These are phyloP conservation scores for Epizoanthus rinbou DNA, from an alignment of 92 coral and sea anemone genomes.

Conservation along the genomic window DNA sequence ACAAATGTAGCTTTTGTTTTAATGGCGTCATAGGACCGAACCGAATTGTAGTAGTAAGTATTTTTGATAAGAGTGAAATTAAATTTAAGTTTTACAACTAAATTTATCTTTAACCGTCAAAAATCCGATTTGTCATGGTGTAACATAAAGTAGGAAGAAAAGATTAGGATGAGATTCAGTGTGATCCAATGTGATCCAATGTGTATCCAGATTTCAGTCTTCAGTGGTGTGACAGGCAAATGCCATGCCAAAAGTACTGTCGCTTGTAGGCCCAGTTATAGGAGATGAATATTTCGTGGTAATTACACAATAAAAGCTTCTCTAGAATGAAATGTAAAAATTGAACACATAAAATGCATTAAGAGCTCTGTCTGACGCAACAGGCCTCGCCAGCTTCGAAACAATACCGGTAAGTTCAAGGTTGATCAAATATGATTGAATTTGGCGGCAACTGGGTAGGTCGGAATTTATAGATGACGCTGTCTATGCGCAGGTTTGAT, in stretches of 20 bases:
- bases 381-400: background rate
- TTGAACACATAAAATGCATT: background rate
- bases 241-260: background rate
- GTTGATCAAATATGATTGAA: slow-evolving; percentile 31
- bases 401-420: slow-evolving; percentile 27
- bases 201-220: background rate
- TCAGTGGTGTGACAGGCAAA: background rate
- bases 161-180: no score
- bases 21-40: slow-evolving; percentile 38
- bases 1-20: slow-evolving; percentile 13
- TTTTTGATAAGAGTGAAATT: background rate
- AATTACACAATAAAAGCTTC: background rate
- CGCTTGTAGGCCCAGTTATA: no score
- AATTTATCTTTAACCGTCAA: background rate
- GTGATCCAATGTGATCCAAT: no score
- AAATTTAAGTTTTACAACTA: background rate
- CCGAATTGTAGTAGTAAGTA: slow-evolving; percentile 5
- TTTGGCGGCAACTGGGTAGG: background rate
- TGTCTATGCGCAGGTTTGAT: background rate
- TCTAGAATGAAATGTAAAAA: background rate
- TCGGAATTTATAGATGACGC: background rate
- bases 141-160: background rate
- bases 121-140: background rate
- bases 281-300: background rate
- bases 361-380: background rate